Conservation (phyloP, 2,797 vertebrate species). For the Rachycentron canadum region DNA sequence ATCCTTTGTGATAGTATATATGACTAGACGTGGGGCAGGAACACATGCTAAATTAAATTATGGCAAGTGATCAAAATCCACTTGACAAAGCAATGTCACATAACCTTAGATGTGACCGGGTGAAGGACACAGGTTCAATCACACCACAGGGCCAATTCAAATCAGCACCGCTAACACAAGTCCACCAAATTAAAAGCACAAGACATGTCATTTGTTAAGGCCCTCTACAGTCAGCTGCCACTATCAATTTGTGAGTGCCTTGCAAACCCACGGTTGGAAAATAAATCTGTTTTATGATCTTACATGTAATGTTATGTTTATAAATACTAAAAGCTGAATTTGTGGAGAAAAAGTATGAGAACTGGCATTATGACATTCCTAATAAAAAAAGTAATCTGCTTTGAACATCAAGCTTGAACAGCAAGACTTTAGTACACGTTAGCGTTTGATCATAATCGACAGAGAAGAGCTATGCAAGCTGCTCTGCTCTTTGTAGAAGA, state of each 20-base stretch:
- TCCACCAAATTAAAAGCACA: background rate
- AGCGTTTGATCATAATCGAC: background rate
- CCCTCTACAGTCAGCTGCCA: background rate
- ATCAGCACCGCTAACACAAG: background rate
- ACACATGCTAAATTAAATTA: constrained; percentile 9
- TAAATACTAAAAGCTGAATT: background rate
- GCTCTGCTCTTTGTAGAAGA: constrained; percentile 8
- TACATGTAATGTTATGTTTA: background rate
- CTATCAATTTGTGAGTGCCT: background rate
- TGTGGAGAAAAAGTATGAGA: background rate
- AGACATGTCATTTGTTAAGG: background rate
- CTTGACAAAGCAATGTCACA: constrained; percentile 17
- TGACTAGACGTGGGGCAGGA: background rate
- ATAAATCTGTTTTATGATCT: background rate
- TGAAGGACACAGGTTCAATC: constrained; percentile 24
- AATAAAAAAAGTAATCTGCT: background rate
- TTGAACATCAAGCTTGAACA: background rate
- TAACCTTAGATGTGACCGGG: constrained; percentile 9
- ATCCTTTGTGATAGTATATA: background rate
- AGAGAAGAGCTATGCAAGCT: background rate
- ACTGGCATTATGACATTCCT: background rate
- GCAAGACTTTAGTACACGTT: background rate
- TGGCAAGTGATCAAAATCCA: constrained; percentile 28
- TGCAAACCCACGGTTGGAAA: background rate
- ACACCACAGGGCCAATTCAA: background rate